phyloP scores from a whole-genome alignment of 2,797 vertebrate species.

The Coregonus ussuriensis region DNA sequence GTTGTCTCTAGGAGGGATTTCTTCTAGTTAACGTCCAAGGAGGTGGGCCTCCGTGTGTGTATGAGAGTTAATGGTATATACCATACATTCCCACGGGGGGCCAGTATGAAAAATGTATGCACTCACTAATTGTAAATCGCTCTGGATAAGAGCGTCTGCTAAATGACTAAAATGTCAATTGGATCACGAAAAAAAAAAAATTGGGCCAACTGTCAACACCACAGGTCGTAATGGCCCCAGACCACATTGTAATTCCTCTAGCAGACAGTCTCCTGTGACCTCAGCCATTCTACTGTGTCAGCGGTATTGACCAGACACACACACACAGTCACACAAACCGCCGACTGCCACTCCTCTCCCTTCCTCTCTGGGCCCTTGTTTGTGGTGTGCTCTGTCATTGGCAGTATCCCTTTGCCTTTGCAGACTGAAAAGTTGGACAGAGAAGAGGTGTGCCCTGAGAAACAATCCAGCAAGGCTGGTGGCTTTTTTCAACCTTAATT shows the following conservation, averaged over 20 bases:
- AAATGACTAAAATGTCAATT: too few species aligned
- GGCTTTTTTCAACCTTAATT: slow-evolving; percentile 32
- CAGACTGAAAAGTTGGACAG: background rate
- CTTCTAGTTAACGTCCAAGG: background rate
- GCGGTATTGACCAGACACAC: background rate
- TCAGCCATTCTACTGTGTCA: slow-evolving; percentile 9
- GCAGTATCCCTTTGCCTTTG: slow-evolving; percentile 28
- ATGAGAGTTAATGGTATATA: background rate
- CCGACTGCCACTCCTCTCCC: too few species aligned
- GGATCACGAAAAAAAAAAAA: too few species aligned
- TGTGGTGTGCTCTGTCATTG: slow-evolving; percentile 13
- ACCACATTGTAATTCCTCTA: background rate
- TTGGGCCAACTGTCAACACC: background rate
- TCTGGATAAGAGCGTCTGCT: too few species aligned
- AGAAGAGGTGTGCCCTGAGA: slow-evolving; percentile 1
- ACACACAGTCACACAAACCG: slow-evolving; percentile 5
- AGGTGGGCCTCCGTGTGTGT: background rate
- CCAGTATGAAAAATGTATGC: too few species aligned
- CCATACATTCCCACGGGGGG: background rate
- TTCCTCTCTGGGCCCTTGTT: slow-evolving; percentile 13
- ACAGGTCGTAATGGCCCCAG: background rate
- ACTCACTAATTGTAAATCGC: too few species aligned
- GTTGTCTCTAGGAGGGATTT: background rate
- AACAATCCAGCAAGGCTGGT: slow-evolving; percentile 21
- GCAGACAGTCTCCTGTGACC: slow-evolving; percentile 11